Conservation (phyloP, 2,888 invertebrate genomes). For the Orgyia antiqua region DNA sequence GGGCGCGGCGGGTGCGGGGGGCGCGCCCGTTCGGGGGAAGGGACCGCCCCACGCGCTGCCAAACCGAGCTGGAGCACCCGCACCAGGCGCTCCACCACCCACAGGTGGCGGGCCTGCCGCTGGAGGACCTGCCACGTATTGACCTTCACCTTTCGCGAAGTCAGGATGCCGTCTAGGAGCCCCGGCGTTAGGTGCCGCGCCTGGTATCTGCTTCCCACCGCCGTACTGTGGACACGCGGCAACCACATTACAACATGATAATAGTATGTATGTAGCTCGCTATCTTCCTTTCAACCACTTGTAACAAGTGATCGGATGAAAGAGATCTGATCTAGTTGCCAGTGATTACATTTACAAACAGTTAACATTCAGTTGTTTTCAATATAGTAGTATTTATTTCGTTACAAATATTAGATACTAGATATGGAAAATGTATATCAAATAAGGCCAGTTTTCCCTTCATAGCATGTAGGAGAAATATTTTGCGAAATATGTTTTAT, state of each 20-base stretch:
- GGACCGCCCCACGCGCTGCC: slow-evolving; percentile 42
- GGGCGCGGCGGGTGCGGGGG: slow-evolving; percentile 47
- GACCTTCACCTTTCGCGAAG: slow-evolving; percentile 37
- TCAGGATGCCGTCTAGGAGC: slow-evolving; percentile 49
- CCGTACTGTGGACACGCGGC: slow-evolving; percentile 46
- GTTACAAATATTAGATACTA: too few species aligned
- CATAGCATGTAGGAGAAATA: too few species aligned
- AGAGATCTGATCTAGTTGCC: slow-evolving; percentile 5
- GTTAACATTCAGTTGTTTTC: too few species aligned
- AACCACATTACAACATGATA: background rate
- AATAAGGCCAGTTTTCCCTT: too few species aligned
- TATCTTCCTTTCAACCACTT: background rate
- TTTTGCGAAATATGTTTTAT: background rate
- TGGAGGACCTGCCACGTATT: slow-evolving; percentile 19
- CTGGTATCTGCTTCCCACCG: slow-evolving; percentile 76
- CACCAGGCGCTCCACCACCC: slow-evolving; percentile 25
- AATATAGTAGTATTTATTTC: too few species aligned
- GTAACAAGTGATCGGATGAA: background rate
- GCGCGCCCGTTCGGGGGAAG: slow-evolving; percentile 53
- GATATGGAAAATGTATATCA: too few species aligned
- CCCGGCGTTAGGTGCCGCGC: slow-evolving; percentile 54
- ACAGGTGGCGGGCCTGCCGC: slow-evolving; percentile 17
- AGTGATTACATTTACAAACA: too few species aligned
- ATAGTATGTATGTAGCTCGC: too few species aligned
- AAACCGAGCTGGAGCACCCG: slow-evolving; percentile 30